Conservation (phyloP, 2,888 invertebrate species). For the Perithous albicinctus region DNA sequence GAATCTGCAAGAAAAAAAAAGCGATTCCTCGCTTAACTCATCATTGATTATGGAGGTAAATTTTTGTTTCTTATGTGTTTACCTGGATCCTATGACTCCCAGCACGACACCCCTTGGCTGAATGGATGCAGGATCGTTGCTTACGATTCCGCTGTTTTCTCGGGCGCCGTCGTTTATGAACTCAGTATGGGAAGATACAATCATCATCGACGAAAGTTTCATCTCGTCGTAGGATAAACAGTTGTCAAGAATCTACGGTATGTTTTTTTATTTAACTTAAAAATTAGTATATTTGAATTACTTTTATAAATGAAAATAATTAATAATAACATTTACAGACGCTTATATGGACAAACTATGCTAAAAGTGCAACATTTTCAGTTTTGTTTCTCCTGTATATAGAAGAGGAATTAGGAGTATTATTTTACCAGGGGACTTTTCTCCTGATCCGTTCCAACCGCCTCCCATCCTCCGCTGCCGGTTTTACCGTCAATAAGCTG, state of each 20-base stretch:
- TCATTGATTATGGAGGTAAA: background rate
- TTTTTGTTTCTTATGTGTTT: constrained; percentile 31
- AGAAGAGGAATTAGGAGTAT: background rate
- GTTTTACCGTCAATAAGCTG: constrained; percentile 85
- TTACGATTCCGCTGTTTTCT: constrained; percentile 85
- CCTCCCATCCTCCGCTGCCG: constrained; percentile 87
- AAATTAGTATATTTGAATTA: background rate
- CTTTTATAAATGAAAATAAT: background rate
- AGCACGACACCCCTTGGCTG: constrained; percentile 86
- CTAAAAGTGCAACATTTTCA: too few relatives aligned
- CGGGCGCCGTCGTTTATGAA: constrained; percentile 88
- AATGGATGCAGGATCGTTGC: constrained; percentile 84
- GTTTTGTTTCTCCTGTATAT: background rate
- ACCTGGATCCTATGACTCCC: constrained; percentile 82
- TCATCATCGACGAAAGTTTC: constrained; percentile 87
- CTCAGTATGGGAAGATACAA: constrained; percentile 87
- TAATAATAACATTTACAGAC: background rate
- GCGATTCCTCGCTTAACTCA: background rate
- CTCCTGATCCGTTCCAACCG: constrained; percentile 86
- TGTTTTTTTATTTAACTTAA: background rate
- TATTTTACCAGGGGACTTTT: constrained; percentile 84
- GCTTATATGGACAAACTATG: too few relatives aligned
- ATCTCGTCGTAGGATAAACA: constrained; percentile 89
- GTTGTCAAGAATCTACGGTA: constrained; percentile 84
- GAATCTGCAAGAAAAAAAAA: constrained; percentile 81